phyloP scores from a whole-genome alignment of 2,113 vertebrate genomes.

The Phalacrocorax aristotelis region DNA sequence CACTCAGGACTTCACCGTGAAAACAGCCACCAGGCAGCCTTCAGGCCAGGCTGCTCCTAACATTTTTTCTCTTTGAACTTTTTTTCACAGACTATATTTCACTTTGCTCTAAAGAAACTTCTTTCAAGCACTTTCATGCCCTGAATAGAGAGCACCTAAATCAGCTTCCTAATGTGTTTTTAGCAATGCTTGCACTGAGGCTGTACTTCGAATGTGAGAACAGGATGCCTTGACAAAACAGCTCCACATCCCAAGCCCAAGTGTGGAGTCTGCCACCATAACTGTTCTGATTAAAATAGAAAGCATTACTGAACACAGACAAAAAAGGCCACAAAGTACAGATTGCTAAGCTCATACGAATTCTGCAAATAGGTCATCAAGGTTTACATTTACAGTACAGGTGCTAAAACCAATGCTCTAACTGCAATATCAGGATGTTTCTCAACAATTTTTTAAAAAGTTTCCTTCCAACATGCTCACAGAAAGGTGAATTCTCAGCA shows the following conservation, averaged over 20 bases:
- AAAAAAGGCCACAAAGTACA: background rate
- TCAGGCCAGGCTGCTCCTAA: background rate
- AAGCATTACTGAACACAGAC: background rate
- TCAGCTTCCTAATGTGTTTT: slow-evolving; percentile 12
- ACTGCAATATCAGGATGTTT: background rate
- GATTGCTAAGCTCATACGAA: background rate
- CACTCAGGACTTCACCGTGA: background rate
- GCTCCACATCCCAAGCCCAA: background rate
- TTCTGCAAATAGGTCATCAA: background rate
- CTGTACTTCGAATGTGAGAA: background rate
- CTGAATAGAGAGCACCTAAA: background rate
- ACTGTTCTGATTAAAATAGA: slow-evolving; percentile 36
- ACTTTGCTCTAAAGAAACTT: background rate
- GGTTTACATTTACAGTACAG: background rate
- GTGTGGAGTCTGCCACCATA: slow-evolving; percentile 39
- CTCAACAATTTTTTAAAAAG: background rate
- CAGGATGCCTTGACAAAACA: slow-evolving; percentile 13
- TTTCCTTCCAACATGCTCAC: background rate
- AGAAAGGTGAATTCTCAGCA: background rate
- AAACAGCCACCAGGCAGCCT: background rate
- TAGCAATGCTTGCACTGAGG: background rate
- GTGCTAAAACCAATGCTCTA: background rate
- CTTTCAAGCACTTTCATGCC: background rate
- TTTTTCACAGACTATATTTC: background rate
- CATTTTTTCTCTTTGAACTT: background rate